These are phyloP conservation scores for Poeciliopsis presidionis DNA, from an alignment of 2,797 vertebrate genomes.

Conservation along the genomic window DNA sequence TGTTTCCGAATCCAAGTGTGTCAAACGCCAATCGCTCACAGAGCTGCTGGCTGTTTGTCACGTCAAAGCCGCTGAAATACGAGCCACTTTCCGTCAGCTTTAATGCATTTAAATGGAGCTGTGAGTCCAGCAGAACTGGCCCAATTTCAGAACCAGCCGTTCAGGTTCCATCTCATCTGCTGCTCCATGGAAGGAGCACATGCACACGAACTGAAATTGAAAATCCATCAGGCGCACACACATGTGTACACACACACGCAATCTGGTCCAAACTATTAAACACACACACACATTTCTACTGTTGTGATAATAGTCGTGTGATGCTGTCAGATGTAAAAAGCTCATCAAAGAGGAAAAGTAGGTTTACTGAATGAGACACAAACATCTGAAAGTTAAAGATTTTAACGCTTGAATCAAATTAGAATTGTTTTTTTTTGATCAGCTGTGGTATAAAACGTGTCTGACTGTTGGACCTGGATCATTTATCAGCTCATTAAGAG, in stretches of 20 bases:
- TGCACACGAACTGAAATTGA: conserved; percentile 76
- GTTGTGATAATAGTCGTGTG: conserved; percentile 70
- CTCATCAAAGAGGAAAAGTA: conserved; percentile 72
- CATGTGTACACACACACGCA: conserved; percentile 16
- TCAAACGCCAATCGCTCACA: conserved; percentile 50
- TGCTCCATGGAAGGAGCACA: conserved; percentile 65
- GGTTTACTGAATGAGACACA: conserved; percentile 72
- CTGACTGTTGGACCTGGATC: background rate
- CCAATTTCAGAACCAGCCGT: conserved; percentile 77
- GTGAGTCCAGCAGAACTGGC: conserved; percentile 70
- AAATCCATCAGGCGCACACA: conserved; percentile 71
- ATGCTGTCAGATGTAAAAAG: conserved; percentile 69
- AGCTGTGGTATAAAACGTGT: background rate
- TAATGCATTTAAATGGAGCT: conserved; percentile 84
- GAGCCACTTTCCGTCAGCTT: conserved; percentile 70
- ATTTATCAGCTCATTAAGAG: background rate
- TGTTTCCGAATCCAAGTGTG: conserved; percentile 59
- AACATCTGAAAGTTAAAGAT: conserved; percentile 58
- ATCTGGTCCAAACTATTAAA: background rate
- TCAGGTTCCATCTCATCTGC: conserved; percentile 77
- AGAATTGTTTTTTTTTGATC: conserved; percentile 27
- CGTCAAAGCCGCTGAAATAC: conserved; percentile 75
- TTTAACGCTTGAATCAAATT: conserved; percentile 72
- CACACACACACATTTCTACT: conserved; percentile 52
- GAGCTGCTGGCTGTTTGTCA: conserved; percentile 52